These are phyloP conservation scores for Drosophila recens DNA, from an alignment of 2,888 invertebrate species.

Conservation along the genomic window DNA sequence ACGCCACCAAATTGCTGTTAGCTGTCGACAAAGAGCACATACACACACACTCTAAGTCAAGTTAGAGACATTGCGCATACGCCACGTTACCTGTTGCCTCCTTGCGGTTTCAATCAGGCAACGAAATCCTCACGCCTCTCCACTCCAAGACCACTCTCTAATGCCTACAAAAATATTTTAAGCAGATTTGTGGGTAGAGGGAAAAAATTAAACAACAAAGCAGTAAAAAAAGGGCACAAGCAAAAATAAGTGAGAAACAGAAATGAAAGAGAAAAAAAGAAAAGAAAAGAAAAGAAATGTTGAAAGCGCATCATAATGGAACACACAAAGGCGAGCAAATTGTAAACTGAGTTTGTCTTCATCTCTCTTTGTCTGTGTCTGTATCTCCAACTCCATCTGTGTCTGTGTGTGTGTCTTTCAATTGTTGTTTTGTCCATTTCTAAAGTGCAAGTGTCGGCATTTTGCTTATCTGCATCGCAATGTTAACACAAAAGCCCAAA, in stretches of 20 bases:
- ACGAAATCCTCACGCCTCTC: constrained; percentile 16
- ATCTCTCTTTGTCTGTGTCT: background rate
- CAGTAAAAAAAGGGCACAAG: constrained; percentile 18
- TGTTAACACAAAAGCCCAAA: constrained; percentile 11
- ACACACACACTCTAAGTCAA: background rate
- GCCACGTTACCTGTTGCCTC: constrained; percentile 63
- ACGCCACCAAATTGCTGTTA: constrained; percentile 37
- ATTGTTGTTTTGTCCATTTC: constrained; percentile 12
- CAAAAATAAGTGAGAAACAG: background rate
- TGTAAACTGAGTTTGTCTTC: constrained; percentile 30
- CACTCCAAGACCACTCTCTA: constrained; percentile 9
- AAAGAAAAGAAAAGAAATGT: constrained; percentile 9
- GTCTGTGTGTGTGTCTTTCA: background rate
- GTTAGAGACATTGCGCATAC: constrained; percentile 48
- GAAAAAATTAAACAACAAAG: constrained; percentile 45
- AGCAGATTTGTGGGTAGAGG: constrained; percentile 54
- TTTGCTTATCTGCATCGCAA: constrained; percentile 39
- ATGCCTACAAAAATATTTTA: constrained; percentile 62
- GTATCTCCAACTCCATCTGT: background rate
- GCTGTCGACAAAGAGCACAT: constrained; percentile 29
- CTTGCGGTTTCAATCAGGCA: constrained; percentile 50
- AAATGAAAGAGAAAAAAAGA: background rate
- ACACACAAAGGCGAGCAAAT: constrained; percentile 53
- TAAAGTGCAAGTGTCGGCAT: constrained; percentile 39
- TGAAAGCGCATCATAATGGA: constrained; percentile 58